These are phyloP conservation scores for Rousettus madagascariensis DNA, from an alignment of 2,797 vertebrate genomes.

Conservation along the genomic window DNA sequence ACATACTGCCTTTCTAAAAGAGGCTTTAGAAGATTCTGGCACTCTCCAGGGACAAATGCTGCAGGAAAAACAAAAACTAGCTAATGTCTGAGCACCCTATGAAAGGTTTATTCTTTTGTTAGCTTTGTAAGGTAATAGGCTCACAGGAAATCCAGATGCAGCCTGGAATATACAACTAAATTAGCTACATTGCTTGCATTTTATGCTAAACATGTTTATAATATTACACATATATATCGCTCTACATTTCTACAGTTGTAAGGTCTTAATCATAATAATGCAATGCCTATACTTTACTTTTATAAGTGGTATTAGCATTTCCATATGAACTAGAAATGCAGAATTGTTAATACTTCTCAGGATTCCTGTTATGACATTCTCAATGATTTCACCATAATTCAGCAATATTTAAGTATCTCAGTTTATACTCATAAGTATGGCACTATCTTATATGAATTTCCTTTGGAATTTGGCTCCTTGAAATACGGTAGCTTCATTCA, in stretches of 20 bases:
- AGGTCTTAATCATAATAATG: conserved; percentile 64
- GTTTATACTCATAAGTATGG: neutral
- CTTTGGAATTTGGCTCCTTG: conserved; percentile 5
- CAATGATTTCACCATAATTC: conserved; percentile 60
- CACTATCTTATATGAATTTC: neutral
- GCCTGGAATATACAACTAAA: conserved; percentile 48
- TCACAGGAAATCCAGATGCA: conserved; percentile 63
- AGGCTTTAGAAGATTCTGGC: conserved; percentile 67
- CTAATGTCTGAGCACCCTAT: conserved; percentile 52
- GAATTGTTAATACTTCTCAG: conserved; percentile 47
- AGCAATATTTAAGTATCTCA: conserved; percentile 33
- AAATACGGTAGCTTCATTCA: conserved; percentile 42
- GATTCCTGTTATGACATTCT: conserved; percentile 9
- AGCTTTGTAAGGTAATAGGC: conserved; percentile 58
- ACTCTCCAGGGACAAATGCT: conserved; percentile 67
- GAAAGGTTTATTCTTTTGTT: conserved; percentile 62
- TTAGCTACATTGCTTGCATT: conserved; percentile 38
- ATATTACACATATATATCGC: conserved; percentile 53
- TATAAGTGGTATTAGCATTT: conserved; percentile 61
- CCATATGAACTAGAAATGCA: conserved; percentile 56
- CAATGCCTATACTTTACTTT: conserved; percentile 40
- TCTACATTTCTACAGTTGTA: conserved; percentile 53
- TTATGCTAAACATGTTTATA: conserved; percentile 60
- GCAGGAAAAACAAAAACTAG: conserved; percentile 65
- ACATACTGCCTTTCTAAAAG: conserved; percentile 73